Evolutionary conservation across 2,888 invertebrate species (phyloP), one percentile per base, ranked within the genome.

Genomic region (Nudaria mundana): DNA sequence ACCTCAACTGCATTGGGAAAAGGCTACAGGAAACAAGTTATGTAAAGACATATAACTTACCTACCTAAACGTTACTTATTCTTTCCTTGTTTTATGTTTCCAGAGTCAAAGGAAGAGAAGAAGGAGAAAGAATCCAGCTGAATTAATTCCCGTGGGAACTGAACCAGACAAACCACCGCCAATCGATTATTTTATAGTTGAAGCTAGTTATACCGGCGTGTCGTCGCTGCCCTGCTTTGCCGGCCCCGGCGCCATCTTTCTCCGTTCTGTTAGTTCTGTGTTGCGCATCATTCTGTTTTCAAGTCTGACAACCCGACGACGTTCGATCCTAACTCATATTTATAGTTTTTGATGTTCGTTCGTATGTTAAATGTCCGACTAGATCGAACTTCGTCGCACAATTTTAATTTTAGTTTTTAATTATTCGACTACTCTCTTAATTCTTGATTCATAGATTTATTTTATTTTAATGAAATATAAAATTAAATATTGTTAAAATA

Each of bases 101-200:
- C 87, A 92, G 92, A 92, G 85, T 91, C 92, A 60, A 92, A 92
- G 84, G 92, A 92, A 66, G 91, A 92, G 83, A 92, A 91, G 69
- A 92, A 92, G 66, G 91, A 92, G 72, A 92, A 92, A 69, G 92
- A 92, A 81, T 92, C 92, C 42, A 92, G 92, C 90, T 92, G 92
- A 92, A 92, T 90, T 74, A 76, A 68, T 78, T 79, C 73, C 63
- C 68, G 60, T 48, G 65, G 74, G 73, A 68, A 80, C 76, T 79
- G 81, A 85, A 84, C 71, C 81, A 81, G 73, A 84, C 72, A 82
- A 86, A 88, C 88, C 88, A 88, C 88, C 88, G 88, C 88, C 80
- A 78, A 84, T 82, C 81, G 80, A 81, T 86, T 85, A 85, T 82
- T 82, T 87, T 83, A 84, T 71, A 79, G 80, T 83, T 76, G 78